phyloP scores from a whole-genome alignment of 2,797 vertebrate genomes.

The Melanotaenia trifasciata region DNA sequence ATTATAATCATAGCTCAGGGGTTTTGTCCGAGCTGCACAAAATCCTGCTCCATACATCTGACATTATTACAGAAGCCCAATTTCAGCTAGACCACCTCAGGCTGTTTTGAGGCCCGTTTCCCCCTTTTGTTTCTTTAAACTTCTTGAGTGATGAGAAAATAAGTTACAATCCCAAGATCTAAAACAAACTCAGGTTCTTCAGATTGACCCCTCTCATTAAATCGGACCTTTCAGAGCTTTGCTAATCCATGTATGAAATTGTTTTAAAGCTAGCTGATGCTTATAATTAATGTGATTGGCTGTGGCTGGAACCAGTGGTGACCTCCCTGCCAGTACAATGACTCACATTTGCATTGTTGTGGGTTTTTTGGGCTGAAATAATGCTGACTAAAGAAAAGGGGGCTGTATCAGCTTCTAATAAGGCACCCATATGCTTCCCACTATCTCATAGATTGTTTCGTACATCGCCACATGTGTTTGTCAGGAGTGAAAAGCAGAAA shows the following conservation, averaged over 20 bases:
- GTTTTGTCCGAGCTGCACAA: constrained; percentile 24
- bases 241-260: constrained; percentile 81
- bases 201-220: constrained; percentile 75
- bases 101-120: constrained; percentile 31
- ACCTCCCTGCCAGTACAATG: constrained; percentile 64
- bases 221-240: constrained; percentile 68
- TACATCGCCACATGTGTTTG: constrained; percentile 4
- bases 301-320: constrained; percentile 56
- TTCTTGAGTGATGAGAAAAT: constrained; percentile 48
- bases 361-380: constrained; percentile 51
- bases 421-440: constrained; percentile 45
- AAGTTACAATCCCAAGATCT: constrained; percentile 49
- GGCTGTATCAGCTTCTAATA: constrained; percentile 44
- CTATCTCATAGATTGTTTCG: constrained; percentile 22
- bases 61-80: constrained; percentile 40
- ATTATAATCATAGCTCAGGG: constrained; percentile 27
- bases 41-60: constrained; percentile 38
- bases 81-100: constrained; percentile 24
- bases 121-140: constrained; percentile 31
- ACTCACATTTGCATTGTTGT: constrained; percentile 57
- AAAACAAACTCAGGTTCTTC: constrained; percentile 55
- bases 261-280: constrained; percentile 76
- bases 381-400: constrained; percentile 44
- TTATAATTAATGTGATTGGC: constrained; percentile 67
- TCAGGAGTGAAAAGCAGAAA: not conserved